Percentiles rank a stretch among this genome's conserved stretches.
Conservation (phyloP, 2,113 vertebrate genomes). For the Catharus bicknelli region DNA sequence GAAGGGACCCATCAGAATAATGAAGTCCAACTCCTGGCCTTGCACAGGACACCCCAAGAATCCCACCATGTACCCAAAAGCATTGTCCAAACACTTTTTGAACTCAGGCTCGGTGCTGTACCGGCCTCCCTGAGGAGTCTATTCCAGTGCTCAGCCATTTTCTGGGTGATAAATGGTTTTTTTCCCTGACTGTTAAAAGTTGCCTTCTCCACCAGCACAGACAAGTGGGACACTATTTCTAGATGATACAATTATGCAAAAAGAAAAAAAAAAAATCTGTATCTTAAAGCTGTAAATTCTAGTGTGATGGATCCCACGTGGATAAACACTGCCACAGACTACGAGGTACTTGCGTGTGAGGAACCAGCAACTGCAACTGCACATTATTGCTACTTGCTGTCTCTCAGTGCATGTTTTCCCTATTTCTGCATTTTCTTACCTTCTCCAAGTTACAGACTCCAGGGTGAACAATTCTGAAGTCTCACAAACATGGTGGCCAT, state of each 20-base stretch:
- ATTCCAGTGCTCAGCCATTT: background rate
- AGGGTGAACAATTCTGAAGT: background rate
- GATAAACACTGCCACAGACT: background rate
- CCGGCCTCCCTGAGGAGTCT: background rate
- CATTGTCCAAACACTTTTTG: background rate
- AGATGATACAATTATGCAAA: background rate
- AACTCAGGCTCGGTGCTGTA: background rate
- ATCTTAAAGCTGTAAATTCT: background rate
- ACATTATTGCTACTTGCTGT: constrained; percentile 26
- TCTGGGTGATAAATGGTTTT: background rate
- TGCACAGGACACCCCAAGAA: background rate
- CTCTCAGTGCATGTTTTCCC: background rate
- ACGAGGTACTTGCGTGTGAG: background rate
- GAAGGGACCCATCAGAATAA: background rate
- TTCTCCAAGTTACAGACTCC: constrained; percentile 3
- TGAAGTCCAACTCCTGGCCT: background rate
- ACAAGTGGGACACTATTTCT: background rate
- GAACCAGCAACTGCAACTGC: constrained; percentile 8
- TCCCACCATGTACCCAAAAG: background rate
- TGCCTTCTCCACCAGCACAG: background rate
- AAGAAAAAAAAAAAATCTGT: background rate
- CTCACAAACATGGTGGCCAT: background rate
- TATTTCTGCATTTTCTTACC: background rate
- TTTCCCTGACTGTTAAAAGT: background rate
- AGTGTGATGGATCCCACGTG: background rate